Percentiles rank a stretch among this genome's conserved stretches.
phyloP scores from a whole-genome alignment of 2,888 invertebrate genomes.

The Hoplodrina ambigua region DNA sequence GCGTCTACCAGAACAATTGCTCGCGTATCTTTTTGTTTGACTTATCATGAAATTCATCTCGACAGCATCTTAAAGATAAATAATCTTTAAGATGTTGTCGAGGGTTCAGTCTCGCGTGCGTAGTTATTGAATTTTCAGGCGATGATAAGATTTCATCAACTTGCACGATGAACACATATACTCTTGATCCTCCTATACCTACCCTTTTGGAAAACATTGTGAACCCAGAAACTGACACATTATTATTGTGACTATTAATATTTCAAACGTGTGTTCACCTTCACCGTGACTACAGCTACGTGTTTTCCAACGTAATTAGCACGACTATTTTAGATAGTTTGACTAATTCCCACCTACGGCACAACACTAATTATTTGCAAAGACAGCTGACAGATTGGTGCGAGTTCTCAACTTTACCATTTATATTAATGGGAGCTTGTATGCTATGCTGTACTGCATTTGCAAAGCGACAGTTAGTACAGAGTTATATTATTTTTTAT shows the following conservation, averaged over 20 bases:
- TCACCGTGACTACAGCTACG: conserved; percentile 47
- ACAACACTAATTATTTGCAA: conserved; percentile 72
- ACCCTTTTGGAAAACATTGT: not conserved
- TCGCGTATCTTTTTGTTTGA: conserved; percentile 25
- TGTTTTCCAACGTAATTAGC: conserved; percentile 54
- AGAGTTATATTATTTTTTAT: conserved; percentile 12
- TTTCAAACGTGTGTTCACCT: conserved; percentile 48
- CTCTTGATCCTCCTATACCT: not conserved
- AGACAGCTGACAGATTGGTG: conserved; percentile 71
- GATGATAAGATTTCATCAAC: not conserved
- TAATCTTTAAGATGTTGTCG: not conserved
- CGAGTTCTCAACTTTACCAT: conserved; percentile 60
- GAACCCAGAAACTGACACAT: conserved; percentile 25
- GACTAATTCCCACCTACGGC: conserved; percentile 75
- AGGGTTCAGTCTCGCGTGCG: conserved; percentile 10
- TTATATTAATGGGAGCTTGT: conserved; percentile 31
- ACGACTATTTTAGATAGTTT: conserved; percentile 71
- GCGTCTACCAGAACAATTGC: conserved; percentile 12
- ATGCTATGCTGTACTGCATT: conserved; percentile 15
- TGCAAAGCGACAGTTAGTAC: conserved; percentile 32
- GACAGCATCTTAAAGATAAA: not conserved
- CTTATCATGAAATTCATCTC: conserved; percentile 8
- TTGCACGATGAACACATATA: not conserved
- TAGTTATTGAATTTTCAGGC: not conserved
- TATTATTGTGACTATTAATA: conserved; percentile 34